Base-by-base conservation (phyloP, 92 coral and sea anemone genomes). In the Palythoa heliodiscus region DNA sequence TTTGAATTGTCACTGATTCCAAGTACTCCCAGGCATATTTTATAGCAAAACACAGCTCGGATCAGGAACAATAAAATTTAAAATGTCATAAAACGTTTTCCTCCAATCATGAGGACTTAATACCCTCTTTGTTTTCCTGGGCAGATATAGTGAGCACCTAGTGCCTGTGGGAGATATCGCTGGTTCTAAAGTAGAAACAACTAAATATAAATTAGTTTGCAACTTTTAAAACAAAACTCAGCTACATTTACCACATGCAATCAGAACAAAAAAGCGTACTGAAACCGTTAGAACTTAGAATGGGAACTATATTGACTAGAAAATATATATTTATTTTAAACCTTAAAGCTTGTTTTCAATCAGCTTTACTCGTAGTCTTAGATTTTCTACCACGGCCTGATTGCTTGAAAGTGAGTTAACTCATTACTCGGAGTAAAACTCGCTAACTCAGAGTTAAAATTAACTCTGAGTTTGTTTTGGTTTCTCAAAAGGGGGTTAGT, bases 81-180 rank as follows among this genome's bases (percentile, higher is more conserved):
- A n/a, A 15, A 47, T 67, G 35, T 58, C 43, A 24, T 14, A 85
- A 52, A 85, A 48, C 5, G 16, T 23, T 50, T 58, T 61, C 82
- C 84, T 53, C 19, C 12, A 25, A 15, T 85, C 82, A 10, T 73
- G 19, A 7, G 39, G 53, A 39, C 35, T 75, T 37, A 11, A 48
- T 52, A 16, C 2, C 15, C 14, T 22, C 17, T 77, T 85, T 40
- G 60, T 87, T 23, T 71, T 71, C 61, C 52, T 50, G 19, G 90
- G 90, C 52, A 71, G 63, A 72, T 82, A 82, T 3, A 87, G 90
- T n/a, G 87, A 87, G 38, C 87, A 74, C 47, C 87, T 50, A 61
- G 67, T 2, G n/a, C 53, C 86, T 35, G 53, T 53, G 29, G 61
- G 48, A 19, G 76, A 61, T 61, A 48, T 54, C 35, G 68, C 10